phyloP scores from a whole-genome alignment of 2,113 vertebrate genomes.

The Nipponia nippon region DNA sequence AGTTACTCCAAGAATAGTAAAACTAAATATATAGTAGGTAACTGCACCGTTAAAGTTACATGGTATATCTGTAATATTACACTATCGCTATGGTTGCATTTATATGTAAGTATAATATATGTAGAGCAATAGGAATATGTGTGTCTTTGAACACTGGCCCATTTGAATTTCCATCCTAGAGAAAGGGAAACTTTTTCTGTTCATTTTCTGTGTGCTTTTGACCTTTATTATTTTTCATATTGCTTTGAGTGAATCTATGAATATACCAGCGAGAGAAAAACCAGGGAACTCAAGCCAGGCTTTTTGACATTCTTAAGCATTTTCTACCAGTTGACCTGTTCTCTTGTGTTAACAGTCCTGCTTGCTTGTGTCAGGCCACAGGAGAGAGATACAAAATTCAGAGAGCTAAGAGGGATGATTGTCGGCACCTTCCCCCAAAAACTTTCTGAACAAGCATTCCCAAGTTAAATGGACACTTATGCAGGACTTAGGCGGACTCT shows the following conservation, averaged over 20 bases:
- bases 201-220: background rate
- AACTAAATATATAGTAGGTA: background rate
- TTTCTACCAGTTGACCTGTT: background rate
- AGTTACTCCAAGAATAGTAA: background rate
- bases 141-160: background rate
- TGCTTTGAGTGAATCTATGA: background rate
- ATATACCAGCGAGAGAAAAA: background rate
- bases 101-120: background rate
- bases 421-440: background rate
- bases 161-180: background rate
- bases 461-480: background rate
- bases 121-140: too few relatives aligned
- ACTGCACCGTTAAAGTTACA: background rate
- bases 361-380: background rate
- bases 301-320: background rate
- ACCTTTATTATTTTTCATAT: background rate
- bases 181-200: background rate
- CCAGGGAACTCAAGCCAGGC: background rate
- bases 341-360: background rate
- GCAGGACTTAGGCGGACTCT: background rate
- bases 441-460: background rate
- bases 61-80: background rate
- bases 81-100: background rate
- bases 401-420: background rate
- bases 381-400: background rate